A percentile compares a stretch with the other conserved stretches of the same genome.
phyloP scores from a whole-genome alignment of 2,888 invertebrate genomes.

The Pandemis cinnamomeana region DNA sequence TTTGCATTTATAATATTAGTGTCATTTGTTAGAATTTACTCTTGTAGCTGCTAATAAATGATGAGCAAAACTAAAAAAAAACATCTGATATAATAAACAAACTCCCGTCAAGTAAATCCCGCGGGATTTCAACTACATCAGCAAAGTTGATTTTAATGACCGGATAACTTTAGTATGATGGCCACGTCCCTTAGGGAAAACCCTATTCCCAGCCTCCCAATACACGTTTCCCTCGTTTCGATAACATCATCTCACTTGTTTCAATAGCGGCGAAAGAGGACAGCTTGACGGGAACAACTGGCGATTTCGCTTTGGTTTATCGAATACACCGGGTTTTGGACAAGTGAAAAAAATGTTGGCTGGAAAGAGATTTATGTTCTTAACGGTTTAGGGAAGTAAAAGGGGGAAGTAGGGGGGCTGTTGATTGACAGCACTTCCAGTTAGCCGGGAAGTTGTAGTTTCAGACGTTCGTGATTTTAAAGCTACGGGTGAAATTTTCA shows the following conservation, averaged over 20 bases:
- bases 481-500: no score
- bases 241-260: constrained; percentile 16
- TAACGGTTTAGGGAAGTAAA: constrained; percentile 34
- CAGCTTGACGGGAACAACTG: background rate
- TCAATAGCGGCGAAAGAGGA: constrained; percentile 13
- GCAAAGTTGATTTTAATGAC: constrained; percentile 42
- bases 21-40: background rate
- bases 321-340: constrained; percentile 5
- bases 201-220: constrained; percentile 17
- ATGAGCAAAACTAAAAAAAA: background rate
- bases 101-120: constrained; percentile 29
- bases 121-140: constrained; percentile 32
- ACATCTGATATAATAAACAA: constrained; percentile 36
- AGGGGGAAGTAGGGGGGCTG: background rate
- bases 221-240: background rate
- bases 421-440: constrained; percentile 10
- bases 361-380: constrained; percentile 39
- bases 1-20: no score
- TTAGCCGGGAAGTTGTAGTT: constrained; percentile 1
- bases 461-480: background rate
- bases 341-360: constrained; percentile 37
- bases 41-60: background rate
- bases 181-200: constrained; percentile 35
- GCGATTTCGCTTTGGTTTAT: background rate
- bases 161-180: constrained; percentile 41